phyloP scores from a whole-genome alignment of 2,888 invertebrate genomes.

The Caenorhabditis auriculariae region DNA sequence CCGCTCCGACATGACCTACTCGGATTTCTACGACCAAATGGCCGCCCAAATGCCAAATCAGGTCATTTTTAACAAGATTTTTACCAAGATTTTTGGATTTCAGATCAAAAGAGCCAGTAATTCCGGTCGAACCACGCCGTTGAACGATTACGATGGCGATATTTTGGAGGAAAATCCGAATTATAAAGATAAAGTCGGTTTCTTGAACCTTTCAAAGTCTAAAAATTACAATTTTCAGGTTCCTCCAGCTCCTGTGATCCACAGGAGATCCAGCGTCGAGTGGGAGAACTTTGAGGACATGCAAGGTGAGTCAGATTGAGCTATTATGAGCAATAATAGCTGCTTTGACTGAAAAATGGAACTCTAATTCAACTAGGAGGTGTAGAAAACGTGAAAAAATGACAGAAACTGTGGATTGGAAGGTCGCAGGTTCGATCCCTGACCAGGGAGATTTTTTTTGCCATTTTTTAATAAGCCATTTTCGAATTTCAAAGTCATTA shows the following conservation, averaged over 20 bases:
- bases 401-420: too few relatives aligned
- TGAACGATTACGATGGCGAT: constrained; percentile 47
- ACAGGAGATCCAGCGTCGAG: constrained; percentile 54
- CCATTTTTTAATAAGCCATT: too few relatives aligned
- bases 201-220: not conserved
- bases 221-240: constrained; percentile 31
- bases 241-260: constrained; percentile 59
- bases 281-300: constrained; percentile 61
- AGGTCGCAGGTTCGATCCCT: too few relatives aligned
- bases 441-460: too few relatives aligned
- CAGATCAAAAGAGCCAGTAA: constrained; percentile 9
- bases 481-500: too few relatives aligned
- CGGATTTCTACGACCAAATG: constrained; percentile 56
- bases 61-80: constrained; percentile 4
- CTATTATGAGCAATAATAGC: not conserved
- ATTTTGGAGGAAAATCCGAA: constrained; percentile 56
- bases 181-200: constrained; percentile 38
- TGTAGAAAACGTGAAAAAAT: too few relatives aligned
- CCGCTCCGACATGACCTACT: constrained; percentile 40
- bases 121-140: constrained; percentile 32
- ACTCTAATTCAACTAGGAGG: not conserved
- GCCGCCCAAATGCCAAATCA: constrained; percentile 34
- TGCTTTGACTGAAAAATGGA: not conserved
- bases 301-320: constrained; percentile 23
- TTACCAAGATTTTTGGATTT: not conserved